Conservation (phyloP, 1,140 invertebrate genomes). For the Ephestia elutella region DNA sequence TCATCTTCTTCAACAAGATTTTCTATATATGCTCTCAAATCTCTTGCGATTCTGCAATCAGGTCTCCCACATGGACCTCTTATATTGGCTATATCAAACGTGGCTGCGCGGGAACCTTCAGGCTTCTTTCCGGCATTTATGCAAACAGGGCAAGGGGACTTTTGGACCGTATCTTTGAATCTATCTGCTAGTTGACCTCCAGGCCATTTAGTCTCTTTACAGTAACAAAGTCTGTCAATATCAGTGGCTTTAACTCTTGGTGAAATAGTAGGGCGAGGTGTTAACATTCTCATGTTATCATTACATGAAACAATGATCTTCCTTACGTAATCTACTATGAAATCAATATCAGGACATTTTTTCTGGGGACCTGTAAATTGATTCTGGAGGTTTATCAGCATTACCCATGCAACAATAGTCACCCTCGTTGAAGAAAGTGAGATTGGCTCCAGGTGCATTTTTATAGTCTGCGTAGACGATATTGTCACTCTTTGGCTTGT, state of each 20-base stretch:
- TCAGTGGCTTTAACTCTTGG: slow-evolving; percentile 60
- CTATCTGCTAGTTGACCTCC: slow-evolving; percentile 41
- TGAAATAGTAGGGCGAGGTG: slow-evolving; percentile 53
- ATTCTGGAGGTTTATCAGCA: slow-evolving; percentile 58
- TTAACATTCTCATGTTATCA: slow-evolving; percentile 68
- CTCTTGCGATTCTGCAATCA: slow-evolving; percentile 61
- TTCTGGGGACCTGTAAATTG: slow-evolving; percentile 47
- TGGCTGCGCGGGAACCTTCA: slow-evolving; percentile 25
- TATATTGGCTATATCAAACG: slow-evolving; percentile 62
- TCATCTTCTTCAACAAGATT: slow-evolving; percentile 60
- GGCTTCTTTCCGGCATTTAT: slow-evolving; percentile 35
- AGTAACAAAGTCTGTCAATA: slow-evolving; percentile 61
- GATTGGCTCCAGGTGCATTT: slow-evolving; percentile 57
- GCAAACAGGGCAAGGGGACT: slow-evolving; percentile 51
- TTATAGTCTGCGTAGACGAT: slow-evolving; percentile 58
- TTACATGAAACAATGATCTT: slow-evolving; percentile 67
- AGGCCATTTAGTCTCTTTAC: slow-evolving; percentile 56
- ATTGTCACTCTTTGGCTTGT: slow-evolving; percentile 46
- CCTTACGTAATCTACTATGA: slow-evolving; percentile 59
- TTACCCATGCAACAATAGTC: slow-evolving; percentile 58
- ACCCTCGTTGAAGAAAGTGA: slow-evolving; percentile 51
- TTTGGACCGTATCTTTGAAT: slow-evolving; percentile 48
- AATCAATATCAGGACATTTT: slow-evolving; percentile 54
- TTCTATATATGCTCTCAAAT: slow-evolving; percentile 60
- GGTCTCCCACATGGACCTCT: slow-evolving; percentile 61